These are phyloP conservation scores for Osmoderma eremita DNA, from an alignment of 2,888 invertebrate species.

Conservation along the genomic window DNA sequence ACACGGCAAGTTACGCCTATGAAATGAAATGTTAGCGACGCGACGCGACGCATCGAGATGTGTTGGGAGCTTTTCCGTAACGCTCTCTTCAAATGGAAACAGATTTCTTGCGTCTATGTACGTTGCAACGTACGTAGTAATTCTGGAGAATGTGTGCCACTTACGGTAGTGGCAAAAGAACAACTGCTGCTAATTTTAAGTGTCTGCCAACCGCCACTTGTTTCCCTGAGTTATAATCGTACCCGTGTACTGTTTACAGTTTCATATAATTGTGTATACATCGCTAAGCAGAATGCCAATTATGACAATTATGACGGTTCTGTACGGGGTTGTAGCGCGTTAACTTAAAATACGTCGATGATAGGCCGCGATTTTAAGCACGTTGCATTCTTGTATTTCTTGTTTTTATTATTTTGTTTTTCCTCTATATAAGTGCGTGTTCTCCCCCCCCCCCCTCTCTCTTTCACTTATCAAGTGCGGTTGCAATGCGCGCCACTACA, in stretches of 20 bases:
- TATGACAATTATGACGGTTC: constrained; percentile 49
- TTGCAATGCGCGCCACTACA: neutral
- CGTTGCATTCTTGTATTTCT: constrained; percentile 32
- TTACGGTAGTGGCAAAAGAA: constrained; percentile 48
- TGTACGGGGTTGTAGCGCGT: constrained; percentile 26
- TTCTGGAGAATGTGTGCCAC: constrained; percentile 34
- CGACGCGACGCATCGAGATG: too few relatives aligned
- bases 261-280: constrained; percentile 54
- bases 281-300: constrained; percentile 58
- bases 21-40: too few relatives aligned
- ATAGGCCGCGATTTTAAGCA: constrained; percentile 34
- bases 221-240: constrained; percentile 39
- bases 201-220: constrained; percentile 41
- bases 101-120: constrained; percentile 38
- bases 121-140: constrained; percentile 28
- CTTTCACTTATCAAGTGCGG: neutral
- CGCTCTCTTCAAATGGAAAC: constrained; percentile 28
- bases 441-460: neutral
- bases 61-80: constrained; percentile 14
- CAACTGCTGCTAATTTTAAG: constrained; percentile 52
- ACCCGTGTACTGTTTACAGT: constrained; percentile 38
- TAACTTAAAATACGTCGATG: constrained; percentile 37
- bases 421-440: too few relatives aligned
- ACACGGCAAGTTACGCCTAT: too few relatives aligned
- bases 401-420: constrained; percentile 3